A percentile compares a stretch with the other conserved stretches of the same genome.
phyloP scores from a whole-genome alignment of 2,113 vertebrate species.

The Procavia capensis region DNA sequence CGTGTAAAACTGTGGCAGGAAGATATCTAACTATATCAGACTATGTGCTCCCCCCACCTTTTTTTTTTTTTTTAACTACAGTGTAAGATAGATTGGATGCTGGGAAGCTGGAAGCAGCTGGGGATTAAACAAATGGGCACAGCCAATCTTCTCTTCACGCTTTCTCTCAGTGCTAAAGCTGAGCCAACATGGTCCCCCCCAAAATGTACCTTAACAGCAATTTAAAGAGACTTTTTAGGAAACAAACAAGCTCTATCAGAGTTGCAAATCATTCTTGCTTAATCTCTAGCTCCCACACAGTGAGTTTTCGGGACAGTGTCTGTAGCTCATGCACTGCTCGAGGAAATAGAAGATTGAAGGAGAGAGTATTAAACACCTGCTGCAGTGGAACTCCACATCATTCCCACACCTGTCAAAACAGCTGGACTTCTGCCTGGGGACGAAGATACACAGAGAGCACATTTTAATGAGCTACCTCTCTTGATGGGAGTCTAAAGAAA shows the following conservation, averaged over 20 bases:
- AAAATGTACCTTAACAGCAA: no score
- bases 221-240: no score
- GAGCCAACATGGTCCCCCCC: neutral
- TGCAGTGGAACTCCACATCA: neutral
- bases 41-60: neutral
- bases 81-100: neutral
- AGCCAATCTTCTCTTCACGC: neutral
- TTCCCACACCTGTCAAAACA: slow-evolving; percentile 59
- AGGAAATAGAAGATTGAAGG: neutral
- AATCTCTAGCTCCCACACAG: neutral
- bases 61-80: neutral
- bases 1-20: neutral
- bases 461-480: slow-evolving; percentile 61
- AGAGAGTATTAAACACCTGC: slow-evolving; percentile 11
- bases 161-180: neutral
- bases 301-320: slow-evolving; percentile 17
- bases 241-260: slow-evolving; percentile 21
- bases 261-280: slow-evolving; percentile 38
- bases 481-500: slow-evolving; percentile 61
- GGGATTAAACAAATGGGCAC: neutral
- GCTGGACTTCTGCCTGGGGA: slow-evolving; percentile 42
- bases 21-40: neutral
- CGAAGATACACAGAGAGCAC: neutral
- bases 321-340: slow-evolving; percentile 16
- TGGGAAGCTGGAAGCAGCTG: neutral